phyloP scores from a whole-genome alignment of 2,888 invertebrate species.

The Galeruca laticollis region DNA sequence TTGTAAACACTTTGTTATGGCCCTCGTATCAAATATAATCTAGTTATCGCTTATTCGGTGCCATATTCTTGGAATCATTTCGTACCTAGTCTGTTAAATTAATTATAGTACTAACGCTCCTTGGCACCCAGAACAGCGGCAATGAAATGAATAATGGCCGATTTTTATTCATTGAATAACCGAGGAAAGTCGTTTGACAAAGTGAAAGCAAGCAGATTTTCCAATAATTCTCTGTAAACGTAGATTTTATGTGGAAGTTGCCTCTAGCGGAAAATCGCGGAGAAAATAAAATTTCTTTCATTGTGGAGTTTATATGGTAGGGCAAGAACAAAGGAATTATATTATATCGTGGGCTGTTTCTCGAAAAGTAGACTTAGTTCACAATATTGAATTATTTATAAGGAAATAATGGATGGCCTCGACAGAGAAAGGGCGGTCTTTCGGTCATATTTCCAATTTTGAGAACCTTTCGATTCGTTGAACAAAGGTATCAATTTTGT shows the following conservation, averaged over 20 bases:
- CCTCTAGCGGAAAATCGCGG: slow-evolving; percentile 37
- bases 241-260: slow-evolving; percentile 39
- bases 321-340: slow-evolving; percentile 42
- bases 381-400: slow-evolving; percentile 38
- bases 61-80: slow-evolving; percentile 8
- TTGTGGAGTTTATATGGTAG: slow-evolving; percentile 39
- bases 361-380: slow-evolving; percentile 40
- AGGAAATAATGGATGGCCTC: slow-evolving; percentile 38
- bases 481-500: slow-evolving; percentile 38
- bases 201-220: slow-evolving; percentile 40
- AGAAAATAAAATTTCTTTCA: slow-evolving; percentile 41
- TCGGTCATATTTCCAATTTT: slow-evolving; percentile 18
- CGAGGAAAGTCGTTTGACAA: slow-evolving; percentile 39
- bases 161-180: slow-evolving; percentile 33
- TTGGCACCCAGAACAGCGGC: slow-evolving; percentile 5
- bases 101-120: neutral
- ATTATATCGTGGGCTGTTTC: slow-evolving; percentile 29
- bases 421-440: slow-evolving; percentile 22
- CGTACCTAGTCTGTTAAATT: neutral
- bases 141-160: slow-evolving; percentile 23
- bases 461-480: slow-evolving; percentile 27
- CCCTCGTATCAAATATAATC: too few species aligned
- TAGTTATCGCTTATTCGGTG: too few species aligned
- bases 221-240: slow-evolving; percentile 44
- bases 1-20: too few species aligned